phyloP scores from a whole-genome alignment of 2,797 vertebrate genomes.

The Sciaenops ocellatus region DNA sequence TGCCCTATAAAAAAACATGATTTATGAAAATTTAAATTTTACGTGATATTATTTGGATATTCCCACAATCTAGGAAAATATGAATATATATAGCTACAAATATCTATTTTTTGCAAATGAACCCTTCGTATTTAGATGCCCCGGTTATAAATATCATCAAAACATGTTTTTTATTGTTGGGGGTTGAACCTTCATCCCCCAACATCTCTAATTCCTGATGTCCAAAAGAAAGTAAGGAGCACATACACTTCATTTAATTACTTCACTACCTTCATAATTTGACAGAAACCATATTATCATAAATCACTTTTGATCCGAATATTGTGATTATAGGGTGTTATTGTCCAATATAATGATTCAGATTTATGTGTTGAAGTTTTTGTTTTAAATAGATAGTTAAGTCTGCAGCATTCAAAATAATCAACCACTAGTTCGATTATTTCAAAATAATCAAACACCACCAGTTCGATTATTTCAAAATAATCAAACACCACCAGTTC shows the following conservation, averaged over 20 bases:
- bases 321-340: neutral
- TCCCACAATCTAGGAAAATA: too few relatives aligned
- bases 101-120: too few relatives aligned
- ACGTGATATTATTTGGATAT: too few relatives aligned
- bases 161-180: neutral
- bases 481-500: too few relatives aligned
- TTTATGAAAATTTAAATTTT: too few relatives aligned
- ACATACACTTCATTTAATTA: conserved; percentile 1
- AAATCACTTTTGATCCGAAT: too few relatives aligned
- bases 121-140: neutral
- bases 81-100: too few relatives aligned
- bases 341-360: neutral
- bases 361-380: neutral
- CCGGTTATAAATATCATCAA: neutral
- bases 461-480: too few relatives aligned
- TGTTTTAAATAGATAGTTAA: neutral
- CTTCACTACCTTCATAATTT: neutral
- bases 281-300: too few relatives aligned
- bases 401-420: neutral
- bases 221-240: neutral
- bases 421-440: too few relatives aligned
- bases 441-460: too few relatives aligned
- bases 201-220: neutral
- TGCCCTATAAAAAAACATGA: too few relatives aligned
- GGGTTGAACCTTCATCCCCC: neutral